These are phyloP conservation scores for Hermatobates lingyangjiaoensis DNA, from an alignment of 1,140 invertebrate genomes.

Conservation along the genomic window DNA sequence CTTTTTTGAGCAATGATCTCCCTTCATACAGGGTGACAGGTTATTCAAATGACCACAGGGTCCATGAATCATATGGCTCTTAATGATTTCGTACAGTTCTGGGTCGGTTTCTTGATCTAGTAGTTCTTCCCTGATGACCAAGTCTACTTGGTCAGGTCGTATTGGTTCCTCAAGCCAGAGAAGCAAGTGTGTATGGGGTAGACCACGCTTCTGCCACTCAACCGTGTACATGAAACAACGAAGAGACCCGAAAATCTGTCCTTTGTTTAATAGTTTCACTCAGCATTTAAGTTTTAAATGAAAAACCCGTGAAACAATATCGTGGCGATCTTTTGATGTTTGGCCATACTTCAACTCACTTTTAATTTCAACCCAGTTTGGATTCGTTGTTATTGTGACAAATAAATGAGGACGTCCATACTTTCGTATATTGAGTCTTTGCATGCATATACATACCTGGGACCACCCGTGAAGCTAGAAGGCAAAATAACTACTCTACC, in stretches of 20 bases:
- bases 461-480: too few species aligned
- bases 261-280: constrained; percentile 8
- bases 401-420: too few species aligned
- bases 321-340: neutral
- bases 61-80: constrained; percentile 30
- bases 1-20: constrained; percentile 27
- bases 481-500: too few species aligned
- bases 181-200: constrained; percentile 29
- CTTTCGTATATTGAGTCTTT: too few species aligned
- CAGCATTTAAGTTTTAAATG: constrained; percentile 5
- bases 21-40: constrained; percentile 28
- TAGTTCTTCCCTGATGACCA: constrained; percentile 32
- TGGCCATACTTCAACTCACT: too few species aligned
- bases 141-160: constrained; percentile 30
- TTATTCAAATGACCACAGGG: constrained; percentile 29
- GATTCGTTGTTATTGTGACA: too few species aligned
- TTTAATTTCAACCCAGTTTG: too few species aligned
- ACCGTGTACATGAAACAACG: constrained; percentile 23
- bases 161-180: constrained; percentile 28
- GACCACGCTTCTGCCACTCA: constrained; percentile 28
- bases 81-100: constrained; percentile 25
- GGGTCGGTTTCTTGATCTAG: constrained; percentile 26
- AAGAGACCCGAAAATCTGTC: constrained; percentile 20
- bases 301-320: constrained; percentile 7
- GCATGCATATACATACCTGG: too few species aligned